Evolutionary conservation across 2,797 vertebrate genomes (phyloP).

Genomic region (Manis javanica): DNA sequence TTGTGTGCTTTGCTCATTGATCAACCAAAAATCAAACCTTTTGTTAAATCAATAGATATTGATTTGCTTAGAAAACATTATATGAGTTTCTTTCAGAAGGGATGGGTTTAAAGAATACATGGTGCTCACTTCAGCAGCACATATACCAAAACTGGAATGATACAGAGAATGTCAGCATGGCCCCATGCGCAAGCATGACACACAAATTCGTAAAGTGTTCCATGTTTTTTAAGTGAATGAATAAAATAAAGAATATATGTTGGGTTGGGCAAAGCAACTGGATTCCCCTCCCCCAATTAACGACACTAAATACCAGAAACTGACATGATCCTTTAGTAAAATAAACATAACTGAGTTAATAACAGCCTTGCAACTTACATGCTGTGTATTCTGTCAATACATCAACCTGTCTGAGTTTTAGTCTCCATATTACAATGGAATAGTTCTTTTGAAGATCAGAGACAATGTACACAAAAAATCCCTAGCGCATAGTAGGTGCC

Average conservation of each 20-base stretch:
- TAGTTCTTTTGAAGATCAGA: background rate
- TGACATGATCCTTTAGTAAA: background rate
- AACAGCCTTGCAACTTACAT: background rate
- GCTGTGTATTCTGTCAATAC: background rate
- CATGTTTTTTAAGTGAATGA: background rate
- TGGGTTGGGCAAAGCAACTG: background rate
- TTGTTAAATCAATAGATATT: background rate
- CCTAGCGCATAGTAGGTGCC: background rate
- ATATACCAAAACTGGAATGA: background rate
- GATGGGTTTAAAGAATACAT: background rate
- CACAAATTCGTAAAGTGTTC: background rate
- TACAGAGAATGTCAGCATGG: background rate
- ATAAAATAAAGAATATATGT: background rate
- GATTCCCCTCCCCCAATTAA: background rate
- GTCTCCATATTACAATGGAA: background rate
- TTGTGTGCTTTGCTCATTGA: background rate
- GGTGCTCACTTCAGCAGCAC: background rate
- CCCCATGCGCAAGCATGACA: background rate
- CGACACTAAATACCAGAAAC: background rate
- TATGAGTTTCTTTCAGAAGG: background rate
- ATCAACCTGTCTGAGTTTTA: background rate
- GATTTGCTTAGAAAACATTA: background rate
- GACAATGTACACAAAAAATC: background rate
- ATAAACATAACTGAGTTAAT: background rate
- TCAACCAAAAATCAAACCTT: background rate